Base-by-base conservation (phyloP, 92 coral and sea anemone genomes). In the Parazoanthus darwini region DNA sequence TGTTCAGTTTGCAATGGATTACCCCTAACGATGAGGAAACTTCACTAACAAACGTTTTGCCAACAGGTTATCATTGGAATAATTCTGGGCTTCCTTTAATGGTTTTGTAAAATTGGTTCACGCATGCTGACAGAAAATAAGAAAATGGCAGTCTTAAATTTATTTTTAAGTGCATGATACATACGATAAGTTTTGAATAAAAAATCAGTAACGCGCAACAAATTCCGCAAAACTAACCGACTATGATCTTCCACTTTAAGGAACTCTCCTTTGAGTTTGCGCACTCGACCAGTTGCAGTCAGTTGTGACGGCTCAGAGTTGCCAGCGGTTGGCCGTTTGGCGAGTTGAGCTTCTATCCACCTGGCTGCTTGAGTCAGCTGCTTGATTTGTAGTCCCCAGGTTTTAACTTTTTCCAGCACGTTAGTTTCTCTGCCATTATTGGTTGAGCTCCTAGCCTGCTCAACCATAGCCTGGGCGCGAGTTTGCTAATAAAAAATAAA, bases 201-300 rank as follows among this genome's bases (percentile, higher is more conserved):
- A 74, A 74, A 39, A 36, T 14, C 14, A 54, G 59, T 29, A 29
- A 29, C 9, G 59, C 39, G 37, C 78, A 37, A 7, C 29, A 39
- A 74, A 63, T 16, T 22, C 25, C 16, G 14, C 38, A 23, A 29
- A 29, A 13, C 98, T 37, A 67, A 93, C 98, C 98, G 94, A 59
- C 96, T 93, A 58, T 89, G 97, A 73, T 96, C 98, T 59, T 94
- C 98, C 22, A 96, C 98, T 82, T 96, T 96, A 38, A 96, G 86
- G 72, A 91, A 96, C 29, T 92, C 88, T 63, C 94, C 96, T 85
- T 91, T 89, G 8, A 94, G 96, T 63, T 82, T 88, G 74, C 98
- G 94, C 36, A 94, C 94, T 39, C 93, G 90, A 20, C 84, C 72
- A 23, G 70, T 76, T 23, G 87, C 65, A 73, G 82, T 59, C 68